Base-by-base conservation (phyloP, 2,888 invertebrate genomes). In the Lottia scabra region DNA sequence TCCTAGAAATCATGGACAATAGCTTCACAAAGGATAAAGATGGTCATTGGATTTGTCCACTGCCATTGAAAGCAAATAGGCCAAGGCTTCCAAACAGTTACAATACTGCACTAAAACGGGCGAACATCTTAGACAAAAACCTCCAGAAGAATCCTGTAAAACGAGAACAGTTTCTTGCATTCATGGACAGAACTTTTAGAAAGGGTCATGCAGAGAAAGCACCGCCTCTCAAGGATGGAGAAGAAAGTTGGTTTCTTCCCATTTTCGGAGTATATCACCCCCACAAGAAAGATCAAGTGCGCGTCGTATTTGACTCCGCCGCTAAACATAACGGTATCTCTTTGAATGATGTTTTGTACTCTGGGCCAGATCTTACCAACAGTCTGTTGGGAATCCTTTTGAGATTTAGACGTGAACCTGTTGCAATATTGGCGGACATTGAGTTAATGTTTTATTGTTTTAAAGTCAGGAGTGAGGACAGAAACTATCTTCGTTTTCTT, bases 231-330 rank as follows among this genome's bases (percentile, higher is more conserved):
- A 26, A 48, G 2, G 12, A 66, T 23, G 66, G 65, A 30, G 68
- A 75, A 16, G 78, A 78, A 74, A 46, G 70, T 26, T 80, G 80
- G 80, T 79, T 75, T 64, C 46, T 81, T 23, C 80, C 79, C 10
- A 44, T 74, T 12, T 74, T 76, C 46, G 80, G 76, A 13, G 78
- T 79, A 0, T 78, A 78, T 63, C 81, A 81, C 65, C 81, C 76
- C 6, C 65, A 72, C 46, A 80, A 78, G 66, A 77, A 73, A 27
- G 63, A 65, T n/a, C 63, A 78, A 46, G 73, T 78, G 2, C 26
- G 79, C 27, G 65, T 64, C 13, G 79, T 78, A 2, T 76, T 80
- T 65, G 80, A 77, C 30, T 75, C 73, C 1, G 74, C 78, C 48
- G 77, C 77, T 12, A 72, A 70, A 56, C 74, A 16, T 46, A 43